These are phyloP conservation scores for Centrocercus urophasianus DNA, from an alignment of 2,113 vertebrate genomes.

Conservation along the genomic window DNA sequence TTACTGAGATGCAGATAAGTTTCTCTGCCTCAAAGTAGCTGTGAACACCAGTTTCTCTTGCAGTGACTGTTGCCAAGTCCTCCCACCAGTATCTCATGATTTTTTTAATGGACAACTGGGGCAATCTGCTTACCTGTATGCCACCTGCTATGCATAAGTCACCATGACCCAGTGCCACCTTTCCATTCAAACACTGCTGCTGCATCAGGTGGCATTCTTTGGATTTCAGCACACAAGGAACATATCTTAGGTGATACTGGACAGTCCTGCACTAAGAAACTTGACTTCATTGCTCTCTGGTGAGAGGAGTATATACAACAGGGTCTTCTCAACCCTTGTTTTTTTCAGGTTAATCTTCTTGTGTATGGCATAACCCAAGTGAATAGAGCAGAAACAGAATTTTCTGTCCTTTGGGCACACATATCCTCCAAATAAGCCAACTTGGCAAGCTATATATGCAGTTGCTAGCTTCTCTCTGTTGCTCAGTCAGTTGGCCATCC, in stretches of 20 bases:
- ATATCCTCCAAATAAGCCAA: neutral
- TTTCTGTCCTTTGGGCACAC: neutral
- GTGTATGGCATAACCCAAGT: neutral
- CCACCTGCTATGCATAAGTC: conserved; percentile 52
- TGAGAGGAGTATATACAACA: conserved; percentile 47
- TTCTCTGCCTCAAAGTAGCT: conserved; percentile 35
- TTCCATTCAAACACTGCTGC: conserved; percentile 13
- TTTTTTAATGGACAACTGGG: neutral
- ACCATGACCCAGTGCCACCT: conserved; percentile 45
- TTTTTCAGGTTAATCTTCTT: neutral
- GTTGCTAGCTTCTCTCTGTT: neutral
- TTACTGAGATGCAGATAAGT: conserved; percentile 23
- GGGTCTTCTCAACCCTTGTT: neutral
- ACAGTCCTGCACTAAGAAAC: neutral
- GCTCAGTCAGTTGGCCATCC: neutral
- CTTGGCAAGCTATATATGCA: neutral
- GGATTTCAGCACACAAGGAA: neutral
- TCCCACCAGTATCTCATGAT: neutral
- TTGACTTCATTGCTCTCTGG: conserved; percentile 63
- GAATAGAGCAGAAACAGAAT: neutral
- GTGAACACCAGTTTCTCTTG: conserved; percentile 35
- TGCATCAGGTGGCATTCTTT: neutral
- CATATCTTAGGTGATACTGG: neutral
- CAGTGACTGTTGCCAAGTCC: neutral
- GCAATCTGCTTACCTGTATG: conserved; percentile 22